phyloP scores from a whole-genome alignment of 1,140 invertebrate species.

The Lamellibrachia luymesi region DNA sequence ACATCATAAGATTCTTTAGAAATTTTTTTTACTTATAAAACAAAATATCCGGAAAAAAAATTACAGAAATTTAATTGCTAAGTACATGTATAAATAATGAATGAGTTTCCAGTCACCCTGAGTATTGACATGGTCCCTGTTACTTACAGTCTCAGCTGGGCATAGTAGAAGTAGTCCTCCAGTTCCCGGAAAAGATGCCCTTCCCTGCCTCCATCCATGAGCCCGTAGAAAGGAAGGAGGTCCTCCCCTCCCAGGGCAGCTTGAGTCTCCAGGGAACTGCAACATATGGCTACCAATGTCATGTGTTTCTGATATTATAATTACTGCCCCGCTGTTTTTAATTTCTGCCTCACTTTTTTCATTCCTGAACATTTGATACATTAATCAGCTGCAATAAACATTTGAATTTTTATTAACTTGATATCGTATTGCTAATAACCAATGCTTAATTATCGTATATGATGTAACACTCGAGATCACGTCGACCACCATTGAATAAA shows the following conservation, averaged over 20 bases:
- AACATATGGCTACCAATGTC: conserved; percentile 8
- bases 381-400: no score
- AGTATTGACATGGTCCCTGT: neutral
- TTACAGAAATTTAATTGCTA: neutral
- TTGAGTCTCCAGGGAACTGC: conserved; percentile 55
- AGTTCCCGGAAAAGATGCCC: conserved; percentile 71
- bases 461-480: no score
- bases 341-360: no score
- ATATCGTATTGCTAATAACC: no score
- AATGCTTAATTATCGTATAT: no score
- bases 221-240: conserved; percentile 56
- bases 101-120: no score
- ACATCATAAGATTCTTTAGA: no score
- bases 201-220: conserved; percentile 55
- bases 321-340: no score
- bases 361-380: no score
- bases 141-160: conserved; percentile 63
- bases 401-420: no score
- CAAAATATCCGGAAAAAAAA: neutral
- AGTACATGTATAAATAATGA: neutral
- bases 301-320: neutral
- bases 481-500: no score
- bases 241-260: conserved; percentile 55
- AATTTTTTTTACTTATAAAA: no score
- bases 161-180: conserved; percentile 71